A percentile compares a stretch with the other conserved stretches of the same genome.
These are phyloP conservation scores for Catostylus mosaicus DNA, from an alignment of 30 jellyfish, hydroid and myxozoan species.

Conservation along the genomic window DNA sequence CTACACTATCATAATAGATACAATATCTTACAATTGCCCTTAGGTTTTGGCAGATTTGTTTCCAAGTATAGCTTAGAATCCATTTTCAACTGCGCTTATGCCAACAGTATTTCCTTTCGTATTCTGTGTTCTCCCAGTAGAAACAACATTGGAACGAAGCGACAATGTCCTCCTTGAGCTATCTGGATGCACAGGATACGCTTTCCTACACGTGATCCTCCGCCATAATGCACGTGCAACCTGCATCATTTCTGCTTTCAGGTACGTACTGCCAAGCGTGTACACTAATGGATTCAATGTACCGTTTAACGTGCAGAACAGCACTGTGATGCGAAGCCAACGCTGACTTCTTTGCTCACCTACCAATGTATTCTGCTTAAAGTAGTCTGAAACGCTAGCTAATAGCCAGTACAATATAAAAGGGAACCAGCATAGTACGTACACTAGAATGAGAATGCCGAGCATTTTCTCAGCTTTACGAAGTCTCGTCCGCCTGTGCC, in stretches of 20 bases:
- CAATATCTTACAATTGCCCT: too few relatives aligned
- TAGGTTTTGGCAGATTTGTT: too few relatives aligned
- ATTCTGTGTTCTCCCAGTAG: not conserved
- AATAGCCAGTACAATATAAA: conserved; percentile 78
- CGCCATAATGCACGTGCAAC: conserved; percentile 41
- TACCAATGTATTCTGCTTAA: conserved; percentile 38
- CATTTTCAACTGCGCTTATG: not conserved
- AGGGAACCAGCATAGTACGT: conserved; percentile 86
- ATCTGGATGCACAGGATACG: conserved; percentile 45
- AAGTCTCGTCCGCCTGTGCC: conserved; percentile 53
- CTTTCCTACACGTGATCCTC: conserved; percentile 45
- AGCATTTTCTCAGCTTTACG: conserved; percentile 87
- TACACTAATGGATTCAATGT: conserved; percentile 81
- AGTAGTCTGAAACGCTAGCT: conserved; percentile 49
- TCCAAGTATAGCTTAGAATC: too few relatives aligned
- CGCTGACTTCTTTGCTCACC: conserved; percentile 61
- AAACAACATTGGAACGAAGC: not conserved
- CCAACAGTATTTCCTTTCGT: not conserved
- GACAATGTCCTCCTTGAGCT: not conserved
- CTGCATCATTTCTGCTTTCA: conserved; percentile 43
- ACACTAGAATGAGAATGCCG: conserved; percentile 71
- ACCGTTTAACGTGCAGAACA: conserved; percentile 79
- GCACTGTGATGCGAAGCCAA: conserved; percentile 82
- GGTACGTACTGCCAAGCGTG: conserved; percentile 70
- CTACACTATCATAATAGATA: too few relatives aligned